Conservation (phyloP, 1,140 invertebrate species). For the Platorchestia sp. region DNA sequence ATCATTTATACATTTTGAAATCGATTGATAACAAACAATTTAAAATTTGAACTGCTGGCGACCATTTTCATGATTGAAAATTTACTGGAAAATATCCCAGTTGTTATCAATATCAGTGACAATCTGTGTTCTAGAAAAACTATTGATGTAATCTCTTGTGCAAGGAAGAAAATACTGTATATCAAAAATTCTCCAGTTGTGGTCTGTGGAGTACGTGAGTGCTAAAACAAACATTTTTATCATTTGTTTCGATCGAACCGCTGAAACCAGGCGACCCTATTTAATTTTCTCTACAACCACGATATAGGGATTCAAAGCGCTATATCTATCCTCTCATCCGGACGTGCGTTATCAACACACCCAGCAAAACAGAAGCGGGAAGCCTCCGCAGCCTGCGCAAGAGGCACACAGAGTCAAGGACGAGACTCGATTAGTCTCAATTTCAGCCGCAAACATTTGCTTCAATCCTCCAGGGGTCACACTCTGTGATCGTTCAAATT, state of each 20-base stretch:
- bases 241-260: not conserved
- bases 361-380: not conserved
- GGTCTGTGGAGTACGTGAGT: too few species aligned
- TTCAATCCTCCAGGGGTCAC: not conserved
- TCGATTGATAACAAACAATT: too few species aligned
- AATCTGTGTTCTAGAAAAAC: too few species aligned
- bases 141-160: too few species aligned
- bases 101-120: too few species aligned
- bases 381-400: not conserved
- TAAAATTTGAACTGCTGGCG: too few species aligned
- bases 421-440: constrained; percentile 16
- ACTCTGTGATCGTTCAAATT: constrained; percentile 11
- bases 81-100: too few species aligned
- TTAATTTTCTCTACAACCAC: not conserved
- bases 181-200: too few species aligned
- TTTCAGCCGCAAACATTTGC: not conserved
- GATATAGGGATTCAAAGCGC: not conserved
- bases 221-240: too few species aligned
- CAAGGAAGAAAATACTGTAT: too few species aligned
- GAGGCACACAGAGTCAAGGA: not conserved
- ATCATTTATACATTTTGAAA: too few species aligned
- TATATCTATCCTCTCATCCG: not conserved
- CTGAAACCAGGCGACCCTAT: not conserved
- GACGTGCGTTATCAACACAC: not conserved
- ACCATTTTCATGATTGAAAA: too few species aligned